Conservation (phyloP, 2,113 vertebrate genomes). For the Malaclemys terrapin region DNA sequence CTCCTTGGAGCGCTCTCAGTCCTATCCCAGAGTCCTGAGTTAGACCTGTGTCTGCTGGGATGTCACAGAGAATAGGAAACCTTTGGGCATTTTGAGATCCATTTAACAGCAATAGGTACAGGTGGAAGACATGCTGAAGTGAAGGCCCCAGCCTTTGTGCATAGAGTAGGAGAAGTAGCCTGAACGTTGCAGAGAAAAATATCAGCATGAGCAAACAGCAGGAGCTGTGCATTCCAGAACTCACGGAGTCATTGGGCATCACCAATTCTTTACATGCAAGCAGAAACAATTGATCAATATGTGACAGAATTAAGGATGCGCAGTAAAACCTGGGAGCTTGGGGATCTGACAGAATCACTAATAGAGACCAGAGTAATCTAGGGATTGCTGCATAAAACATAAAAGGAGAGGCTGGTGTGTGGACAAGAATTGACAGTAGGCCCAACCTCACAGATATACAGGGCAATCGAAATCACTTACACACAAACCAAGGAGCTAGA, state of each 20-base stretch:
- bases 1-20: constrained; percentile 58
- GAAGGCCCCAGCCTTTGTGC: constrained; percentile 31
- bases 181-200: constrained; percentile 35
- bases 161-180: constrained; percentile 42
- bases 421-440: not conserved
- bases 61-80: constrained; percentile 57
- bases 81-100: constrained; percentile 63
- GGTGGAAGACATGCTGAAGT: constrained; percentile 40
- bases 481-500: not conserved
- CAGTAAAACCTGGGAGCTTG: constrained; percentile 34
- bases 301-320: constrained; percentile 50
- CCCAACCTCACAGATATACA: not conserved
- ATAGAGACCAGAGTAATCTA: not conserved
- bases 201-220: constrained; percentile 36
- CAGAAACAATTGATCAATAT: constrained; percentile 38
- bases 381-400: not conserved
- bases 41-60: constrained; percentile 61
- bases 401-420: not conserved
- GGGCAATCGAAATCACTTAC: not conserved
- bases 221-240: constrained; percentile 19
- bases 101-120: constrained; percentile 65
- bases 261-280: constrained; percentile 36
- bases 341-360: constrained; percentile 17
- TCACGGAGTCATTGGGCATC: constrained; percentile 50
- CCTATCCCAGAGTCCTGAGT: constrained; percentile 46